Evolutionary conservation across 1,140 invertebrate genomes (phyloP), one percentile per base, ranked within the genome.

Genomic region (Propsilocerus akamusi): DNA sequence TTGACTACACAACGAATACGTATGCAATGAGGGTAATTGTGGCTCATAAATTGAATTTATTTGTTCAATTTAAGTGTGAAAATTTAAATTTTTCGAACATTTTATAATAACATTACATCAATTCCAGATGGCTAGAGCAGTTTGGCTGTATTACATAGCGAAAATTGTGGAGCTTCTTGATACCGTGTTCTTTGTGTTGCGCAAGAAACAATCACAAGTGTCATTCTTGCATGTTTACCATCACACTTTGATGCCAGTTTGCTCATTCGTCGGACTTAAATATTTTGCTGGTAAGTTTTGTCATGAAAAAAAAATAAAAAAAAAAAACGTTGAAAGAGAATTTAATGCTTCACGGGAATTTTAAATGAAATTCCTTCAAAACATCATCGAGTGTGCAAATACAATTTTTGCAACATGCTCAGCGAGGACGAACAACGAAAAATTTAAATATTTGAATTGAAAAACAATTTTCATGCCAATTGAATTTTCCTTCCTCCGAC

Each of bases 211-310:
- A 46, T 75, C 75, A 24, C 81, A 87, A 69, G 74, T 87, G 17
- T 74, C 79, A 1, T 82, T 80, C 56, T 72, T 89, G 1, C 85
- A 90, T 57, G 65, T 83, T 0, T 83, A 82, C 55, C 81, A 85
- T 55, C 81, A 85, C 56, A 68, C 75, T 0, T 61, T 80, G 54
- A 83, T 83, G 78, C 80, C 78, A 0, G 59, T 83, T 30, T 77
- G 76, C 49, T 74, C 82, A 17, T 96, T 89, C 83, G 83, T 91
- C 53, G 89, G 86, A 1, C 75, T 83, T 11, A 86, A 83, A 63
- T 94, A 76, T 61, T 74, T 80, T 17, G 63, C 74, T 61, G 75
- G 72, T 74, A 62, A 53, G 37, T 25, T 30, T 11, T 30, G 10
- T 30, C 2, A 2, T 30, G 6, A 11, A 30, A 34, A 37, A 3